Conservation (phyloP, 2,797 vertebrate species). For the Pipistrellus pipistrellus region DNA sequence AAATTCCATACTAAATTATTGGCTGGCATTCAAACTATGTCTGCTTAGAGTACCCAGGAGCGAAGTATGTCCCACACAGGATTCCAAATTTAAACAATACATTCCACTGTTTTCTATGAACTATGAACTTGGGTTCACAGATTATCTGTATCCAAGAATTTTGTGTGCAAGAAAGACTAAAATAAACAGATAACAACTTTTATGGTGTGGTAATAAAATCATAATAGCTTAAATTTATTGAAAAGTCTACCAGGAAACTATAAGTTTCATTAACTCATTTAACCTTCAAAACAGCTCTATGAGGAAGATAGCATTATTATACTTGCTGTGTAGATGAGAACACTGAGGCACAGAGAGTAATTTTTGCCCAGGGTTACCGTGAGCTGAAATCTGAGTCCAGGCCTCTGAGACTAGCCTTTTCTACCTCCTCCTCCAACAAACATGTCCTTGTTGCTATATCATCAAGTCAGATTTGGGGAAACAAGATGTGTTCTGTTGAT, state of each 20-base stretch:
- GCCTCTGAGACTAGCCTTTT: neutral
- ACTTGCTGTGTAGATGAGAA: slow-evolving; percentile 22
- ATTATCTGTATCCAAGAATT: slow-evolving; percentile 58
- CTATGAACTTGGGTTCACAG: slow-evolving; percentile 54
- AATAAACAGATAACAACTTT: slow-evolving; percentile 62
- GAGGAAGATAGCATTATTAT: neutral
- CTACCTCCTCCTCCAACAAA: neutral
- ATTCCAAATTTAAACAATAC: slow-evolving; percentile 67
- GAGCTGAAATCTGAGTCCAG: slow-evolving; percentile 4
- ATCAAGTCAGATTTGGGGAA: slow-evolving; percentile 55
- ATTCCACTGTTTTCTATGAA: slow-evolving; percentile 61
- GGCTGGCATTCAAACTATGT: slow-evolving; percentile 64
- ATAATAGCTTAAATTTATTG: slow-evolving; percentile 13
- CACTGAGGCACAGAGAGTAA: neutral
- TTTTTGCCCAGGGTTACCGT: neutral
- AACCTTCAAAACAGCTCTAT: slow-evolving; percentile 1
- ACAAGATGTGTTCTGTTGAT: neutral
- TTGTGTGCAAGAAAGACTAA: slow-evolving; percentile 5
- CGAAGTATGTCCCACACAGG: slow-evolving; percentile 51
- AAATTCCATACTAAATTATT: slow-evolving; percentile 74
- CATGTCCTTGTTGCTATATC: neutral
- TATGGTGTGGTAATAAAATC: neutral
- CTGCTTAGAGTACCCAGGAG: slow-evolving; percentile 64
- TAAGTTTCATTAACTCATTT: neutral
- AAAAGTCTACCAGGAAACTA: neutral